Conservation (phyloP, 2,888 invertebrate genomes). For the Drosophila trichaetosa region DNA sequence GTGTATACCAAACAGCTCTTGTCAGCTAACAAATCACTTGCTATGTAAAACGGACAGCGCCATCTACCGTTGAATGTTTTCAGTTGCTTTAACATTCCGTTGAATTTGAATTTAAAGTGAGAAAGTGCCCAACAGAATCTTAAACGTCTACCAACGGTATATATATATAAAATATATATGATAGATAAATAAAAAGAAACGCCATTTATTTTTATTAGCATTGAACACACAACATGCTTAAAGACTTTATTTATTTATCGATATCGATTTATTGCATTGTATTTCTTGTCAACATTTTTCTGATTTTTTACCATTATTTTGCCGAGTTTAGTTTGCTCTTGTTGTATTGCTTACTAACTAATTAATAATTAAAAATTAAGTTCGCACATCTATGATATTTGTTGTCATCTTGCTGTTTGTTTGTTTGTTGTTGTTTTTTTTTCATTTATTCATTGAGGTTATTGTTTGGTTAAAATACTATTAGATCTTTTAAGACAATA, state of each 20-base stretch:
- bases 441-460: slow-evolving; percentile 36
- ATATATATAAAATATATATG: background rate
- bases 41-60: background rate
- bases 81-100: background rate
- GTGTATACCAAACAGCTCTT: slow-evolving; percentile 12
- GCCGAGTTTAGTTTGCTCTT: slow-evolving; percentile 39
- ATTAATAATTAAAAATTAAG: slow-evolving; percentile 69
- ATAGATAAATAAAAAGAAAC: slow-evolving; percentile 11
- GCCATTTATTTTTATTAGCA: slow-evolving; percentile 53
- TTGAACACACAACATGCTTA: slow-evolving; percentile 80
- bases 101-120: background rate
- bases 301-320: slow-evolving; percentile 48
- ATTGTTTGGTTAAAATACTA: slow-evolving; percentile 35
- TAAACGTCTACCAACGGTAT: background rate
- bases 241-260: slow-evolving; percentile 77
- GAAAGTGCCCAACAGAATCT: background rate
- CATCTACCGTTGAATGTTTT: slow-evolving; percentile 27
- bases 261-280: slow-evolving; percentile 78
- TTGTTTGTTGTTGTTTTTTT: background rate
- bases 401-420: slow-evolving; percentile 27
- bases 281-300: slow-evolving; percentile 56
- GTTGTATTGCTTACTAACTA: slow-evolving; percentile 69
- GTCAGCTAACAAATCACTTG: slow-evolving; percentile 9
- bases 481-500: slow-evolving; percentile 40
- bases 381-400: slow-evolving; percentile 56